Evolutionary conservation across 2,113 vertebrate genomes (phyloP).

Genomic region (Alectura lathami): DNA sequence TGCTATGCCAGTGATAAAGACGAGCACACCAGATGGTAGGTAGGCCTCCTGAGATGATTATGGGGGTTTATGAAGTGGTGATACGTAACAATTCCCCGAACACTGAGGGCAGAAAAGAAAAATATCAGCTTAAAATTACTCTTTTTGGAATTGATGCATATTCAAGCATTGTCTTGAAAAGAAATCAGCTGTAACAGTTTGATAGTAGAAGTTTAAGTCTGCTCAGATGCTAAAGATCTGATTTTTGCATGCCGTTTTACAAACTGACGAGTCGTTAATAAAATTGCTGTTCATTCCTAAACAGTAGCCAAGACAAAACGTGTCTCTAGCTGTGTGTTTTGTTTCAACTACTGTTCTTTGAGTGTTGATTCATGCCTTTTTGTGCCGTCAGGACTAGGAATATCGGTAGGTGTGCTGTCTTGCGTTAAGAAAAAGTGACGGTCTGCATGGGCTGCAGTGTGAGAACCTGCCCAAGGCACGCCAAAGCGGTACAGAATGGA

Average conservation of each 20-base stretch:
- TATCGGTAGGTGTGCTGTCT: background rate
- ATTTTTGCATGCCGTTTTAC: background rate
- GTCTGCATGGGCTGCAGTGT: background rate
- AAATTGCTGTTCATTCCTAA: background rate
- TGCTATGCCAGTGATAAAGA: background rate
- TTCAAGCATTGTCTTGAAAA: background rate
- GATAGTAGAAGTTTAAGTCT: background rate
- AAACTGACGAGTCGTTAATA: background rate
- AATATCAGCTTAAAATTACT: background rate
- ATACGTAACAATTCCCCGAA: background rate
- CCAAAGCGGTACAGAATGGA: background rate
- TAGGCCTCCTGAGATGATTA: background rate
- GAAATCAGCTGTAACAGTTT: background rate
- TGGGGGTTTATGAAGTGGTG: background rate
- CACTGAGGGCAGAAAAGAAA: background rate
- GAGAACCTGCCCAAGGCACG: background rate
- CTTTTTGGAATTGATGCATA: background rate
- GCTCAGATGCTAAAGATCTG: background rate
- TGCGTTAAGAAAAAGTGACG: background rate
- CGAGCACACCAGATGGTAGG: slow-evolving; percentile 7
- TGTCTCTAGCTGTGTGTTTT: background rate
- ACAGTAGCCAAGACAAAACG: background rate
- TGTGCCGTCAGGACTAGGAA: background rate
- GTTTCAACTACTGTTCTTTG: background rate
- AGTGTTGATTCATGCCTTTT: background rate